phyloP scores from a whole-genome alignment of 2,888 invertebrate genomes.

The Netelia melanura region DNA sequence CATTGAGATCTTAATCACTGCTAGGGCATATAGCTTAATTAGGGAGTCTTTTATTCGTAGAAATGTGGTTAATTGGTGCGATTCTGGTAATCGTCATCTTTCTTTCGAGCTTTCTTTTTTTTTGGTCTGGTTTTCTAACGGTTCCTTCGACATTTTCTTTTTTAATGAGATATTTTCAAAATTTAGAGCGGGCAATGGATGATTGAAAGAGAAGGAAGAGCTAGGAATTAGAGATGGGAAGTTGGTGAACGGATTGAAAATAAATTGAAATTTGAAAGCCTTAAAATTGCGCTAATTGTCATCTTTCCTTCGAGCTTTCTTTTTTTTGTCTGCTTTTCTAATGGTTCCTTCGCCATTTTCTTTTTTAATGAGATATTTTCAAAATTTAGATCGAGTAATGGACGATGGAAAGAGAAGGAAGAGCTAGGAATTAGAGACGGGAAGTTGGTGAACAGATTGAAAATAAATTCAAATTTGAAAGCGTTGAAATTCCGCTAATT shows the following conservation, averaged over 20 bases:
- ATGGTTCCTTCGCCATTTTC: background rate
- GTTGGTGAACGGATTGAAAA: too few species aligned
- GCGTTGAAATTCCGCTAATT: conserved; percentile 28
- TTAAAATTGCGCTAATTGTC: conserved; percentile 39
- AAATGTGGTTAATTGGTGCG: conserved; percentile 54
- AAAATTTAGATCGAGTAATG: too few species aligned
- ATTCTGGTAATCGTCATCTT: conserved; percentile 44
- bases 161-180: too few species aligned
- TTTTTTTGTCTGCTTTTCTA: conserved; percentile 10
- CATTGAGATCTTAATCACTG: conserved; percentile 65
- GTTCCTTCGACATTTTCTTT: background rate
- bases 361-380: background rate
- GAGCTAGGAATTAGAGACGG: too few species aligned
- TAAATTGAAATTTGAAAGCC: too few species aligned
- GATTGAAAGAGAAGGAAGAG: too few species aligned
- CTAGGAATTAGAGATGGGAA: too few species aligned
- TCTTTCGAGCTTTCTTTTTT: background rate
- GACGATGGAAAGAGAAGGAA: too few species aligned
- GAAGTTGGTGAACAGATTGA: too few species aligned
- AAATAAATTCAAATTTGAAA: too few species aligned
- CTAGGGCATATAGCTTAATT: conserved; percentile 53
- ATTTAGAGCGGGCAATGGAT: too few species aligned
- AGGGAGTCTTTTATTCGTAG: conserved; percentile 61
- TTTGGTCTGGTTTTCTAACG: background rate
- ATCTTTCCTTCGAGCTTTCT: background rate